Base-by-base conservation (phyloP, 2,888 invertebrate genomes). In the Macrostomum cliftonense region DNA sequence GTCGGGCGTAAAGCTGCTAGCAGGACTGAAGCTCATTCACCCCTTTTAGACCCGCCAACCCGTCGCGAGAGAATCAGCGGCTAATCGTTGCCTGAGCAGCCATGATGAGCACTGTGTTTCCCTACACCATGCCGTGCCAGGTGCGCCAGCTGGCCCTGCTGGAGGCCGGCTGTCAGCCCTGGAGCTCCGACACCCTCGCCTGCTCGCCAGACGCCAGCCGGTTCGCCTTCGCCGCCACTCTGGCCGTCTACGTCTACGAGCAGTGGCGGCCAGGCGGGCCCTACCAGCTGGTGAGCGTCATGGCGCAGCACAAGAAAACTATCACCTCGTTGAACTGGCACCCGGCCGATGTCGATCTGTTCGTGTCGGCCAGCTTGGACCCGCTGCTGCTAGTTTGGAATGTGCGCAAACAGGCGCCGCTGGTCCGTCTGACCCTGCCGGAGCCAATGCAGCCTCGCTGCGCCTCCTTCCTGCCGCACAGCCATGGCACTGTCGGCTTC, bases 211-310 rank as follows among this genome's bases (percentile, higher is more conserved):
- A 65, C 49, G 45, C 38, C 36, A 17, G 16, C 7, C 53, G 66
- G 39, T 71, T 72, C 60, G 71, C 71, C 1, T 72, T 71, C 56
- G 69, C 68, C 53, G 67, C 72, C n/a, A 71, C 71, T 0, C 60
- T 70, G 39, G 70, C 71, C 16, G 63, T 72, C 38, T 72, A 72
- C 54, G 62, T 72, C n/a, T 72, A 70, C 56, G 61, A 71, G 65
- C 71, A 70, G 28, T 4, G 5, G 5, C 4, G 9, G 28, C 28
- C 28, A 9, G 28, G 28, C 28, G 28, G 28, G 28, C 28, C 28
- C 28, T 28, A 28, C 28, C 28, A 28, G 28, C 28, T 28, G 28
- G 28, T 28, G 5, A 28, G 28, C 42, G 71, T 72, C 53, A 63
- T 72, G 60, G 64, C 71, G 5, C 68, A 70, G 47, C 71, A 71